Evolutionary conservation across 1,140 invertebrate genomes (phyloP), one percentile per base, ranked within the genome.

Genomic region (Mizuhopecten yessoensis): DNA sequence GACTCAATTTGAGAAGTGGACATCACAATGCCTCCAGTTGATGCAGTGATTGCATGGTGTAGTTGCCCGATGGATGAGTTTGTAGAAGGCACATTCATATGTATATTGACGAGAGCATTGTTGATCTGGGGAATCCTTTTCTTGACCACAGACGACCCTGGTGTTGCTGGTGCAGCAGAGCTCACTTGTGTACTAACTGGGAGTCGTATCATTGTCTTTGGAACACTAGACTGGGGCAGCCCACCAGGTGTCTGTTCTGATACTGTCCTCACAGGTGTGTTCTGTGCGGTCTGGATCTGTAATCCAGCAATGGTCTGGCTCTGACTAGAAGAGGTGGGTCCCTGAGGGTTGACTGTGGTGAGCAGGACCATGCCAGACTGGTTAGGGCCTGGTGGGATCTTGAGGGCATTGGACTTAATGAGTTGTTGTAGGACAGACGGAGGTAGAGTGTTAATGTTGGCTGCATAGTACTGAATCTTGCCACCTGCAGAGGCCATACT

Each of bases 371-470:
- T 91, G 33, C 87, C 88, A 33, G 87, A 42, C 34, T 86, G 90
- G 29, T 34, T 91, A 29, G 87, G 86, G 23, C 90, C 90, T 17
- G 87, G 87, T 33, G 75, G 90, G 34, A 91, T 86, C 34, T 88
- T 87, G 29, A 89, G 29, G 20, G 90, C 87, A 89, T 91, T 91
- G 33, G 90, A 89, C 29, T 89, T 91, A 0, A 91, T 45, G 17
- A 91, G 57, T 36, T 91, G 90, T 36, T 91, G 90, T 75, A 91
- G n/a, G 33, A 91, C 90, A 15, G 57, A 57, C 17, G 90, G 90
- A 45, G 90, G 90, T n/a, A 91, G 39, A 49, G 42, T 87, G 86
- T 91, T 91, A 1, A 91, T 86, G 42, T 91, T 91, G 17, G 90
- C 90, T 39, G 90, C 90, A 87, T 88, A 91, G 33, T 89, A 91